Conservation (phyloP, 2,797 vertebrate genomes). For the Enteromius fasciolatus region DNA sequence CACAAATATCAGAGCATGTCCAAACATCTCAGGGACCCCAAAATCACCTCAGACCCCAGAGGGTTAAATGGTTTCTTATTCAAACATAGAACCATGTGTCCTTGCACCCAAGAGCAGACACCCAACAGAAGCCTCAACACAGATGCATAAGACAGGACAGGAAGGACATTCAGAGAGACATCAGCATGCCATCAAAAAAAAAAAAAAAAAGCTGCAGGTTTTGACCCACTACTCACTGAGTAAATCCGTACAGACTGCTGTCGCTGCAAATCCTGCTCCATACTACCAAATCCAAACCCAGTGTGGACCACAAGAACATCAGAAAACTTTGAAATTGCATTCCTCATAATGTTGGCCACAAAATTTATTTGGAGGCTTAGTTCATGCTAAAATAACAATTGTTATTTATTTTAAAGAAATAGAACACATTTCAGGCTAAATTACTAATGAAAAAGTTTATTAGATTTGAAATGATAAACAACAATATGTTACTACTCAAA, state of each 20-base stretch:
- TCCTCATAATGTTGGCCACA: neutral
- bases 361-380: neutral
- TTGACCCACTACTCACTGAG: constrained; percentile 28
- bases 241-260: constrained; percentile 41
- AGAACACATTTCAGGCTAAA: neutral
- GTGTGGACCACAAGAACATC: neutral
- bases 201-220: constrained; percentile 14
- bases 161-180: constrained; percentile 10
- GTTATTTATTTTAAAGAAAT: neutral
- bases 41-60: no score
- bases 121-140: constrained; percentile 5
- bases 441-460: neutral
- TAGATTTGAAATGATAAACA: neutral
- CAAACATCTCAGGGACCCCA: no score
- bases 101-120: neutral
- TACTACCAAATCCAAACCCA: constrained; percentile 14
- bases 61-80: neutral
- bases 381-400: neutral
- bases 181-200: neutral
- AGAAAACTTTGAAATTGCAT: neutral
- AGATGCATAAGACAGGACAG: constrained; percentile 25
- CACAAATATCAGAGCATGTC: no score
- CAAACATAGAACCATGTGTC: neutral
- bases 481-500: neutral
- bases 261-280: constrained; percentile 32